A percentile compares a stretch with the other conserved stretches of the same genome.
phyloP scores from a whole-genome alignment of 2,888 invertebrate genomes.

The Crepidodera aurea region DNA sequence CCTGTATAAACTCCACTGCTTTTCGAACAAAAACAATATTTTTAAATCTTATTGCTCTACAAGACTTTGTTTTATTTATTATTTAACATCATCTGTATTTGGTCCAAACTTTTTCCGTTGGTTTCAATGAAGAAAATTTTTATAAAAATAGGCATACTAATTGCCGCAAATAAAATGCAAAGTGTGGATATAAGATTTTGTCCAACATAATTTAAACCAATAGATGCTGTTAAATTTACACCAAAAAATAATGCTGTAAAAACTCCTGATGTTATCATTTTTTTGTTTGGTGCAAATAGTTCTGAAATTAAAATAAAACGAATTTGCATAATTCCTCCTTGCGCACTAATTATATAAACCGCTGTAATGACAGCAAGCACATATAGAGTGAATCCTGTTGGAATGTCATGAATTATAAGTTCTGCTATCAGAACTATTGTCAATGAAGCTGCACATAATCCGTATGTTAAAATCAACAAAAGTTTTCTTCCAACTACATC shows the following conservation, averaged over 20 bases:
- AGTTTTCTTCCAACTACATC: background rate
- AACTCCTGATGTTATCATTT: background rate
- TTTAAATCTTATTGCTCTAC: no score
- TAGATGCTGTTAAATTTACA: no score
- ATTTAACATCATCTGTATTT: background rate
- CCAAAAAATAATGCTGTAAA: background rate
- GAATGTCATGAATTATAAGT: no score
- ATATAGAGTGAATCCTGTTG: no score
- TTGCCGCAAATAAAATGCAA: background rate
- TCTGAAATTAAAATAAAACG: background rate
- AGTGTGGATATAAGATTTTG: no score
- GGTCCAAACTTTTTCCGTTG: background rate
- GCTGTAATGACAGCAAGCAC: no score
- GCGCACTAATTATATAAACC: background rate
- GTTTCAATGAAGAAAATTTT: background rate
- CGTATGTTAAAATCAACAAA: background rate
- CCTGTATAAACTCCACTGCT: no score
- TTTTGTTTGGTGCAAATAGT: background rate
- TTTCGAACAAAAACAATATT: no score
- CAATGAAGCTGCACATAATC: background rate
- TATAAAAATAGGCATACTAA: background rate
- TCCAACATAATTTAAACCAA: no score
- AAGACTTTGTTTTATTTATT: no score
- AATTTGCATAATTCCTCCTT: background rate
- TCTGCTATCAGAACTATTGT: no score